These are phyloP conservation scores for Anhinga rufa DNA, from an alignment of 2,113 vertebrate genomes.

Conservation along the genomic window DNA sequence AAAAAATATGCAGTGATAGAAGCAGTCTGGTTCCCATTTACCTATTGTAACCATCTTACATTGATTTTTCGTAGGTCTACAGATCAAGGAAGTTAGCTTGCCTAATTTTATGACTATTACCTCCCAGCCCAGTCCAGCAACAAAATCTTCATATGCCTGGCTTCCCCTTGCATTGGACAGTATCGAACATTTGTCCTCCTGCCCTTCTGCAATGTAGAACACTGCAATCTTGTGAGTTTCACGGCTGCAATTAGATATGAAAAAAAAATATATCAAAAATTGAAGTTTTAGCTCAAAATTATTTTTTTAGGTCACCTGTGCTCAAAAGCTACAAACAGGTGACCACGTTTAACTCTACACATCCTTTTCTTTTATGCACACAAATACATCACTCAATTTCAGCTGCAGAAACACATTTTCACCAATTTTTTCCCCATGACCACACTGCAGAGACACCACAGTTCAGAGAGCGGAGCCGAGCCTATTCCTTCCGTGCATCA, in stretches of 20 bases:
- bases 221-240: slow-evolving; percentile 98
- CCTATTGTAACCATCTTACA: background rate
- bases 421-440: too few relatives aligned
- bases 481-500: background rate
- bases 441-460: background rate
- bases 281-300: background rate
- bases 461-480: background rate
- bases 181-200: slow-evolving; percentile 98
- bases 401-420: background rate
- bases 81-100: background rate
- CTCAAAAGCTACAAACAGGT: background rate
- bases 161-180: slow-evolving; percentile 92
- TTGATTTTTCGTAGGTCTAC: background rate
- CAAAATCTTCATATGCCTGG: slow-evolving; percentile 94
- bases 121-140: slow-evolving; percentile 98
- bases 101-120: slow-evolving; percentile 63
- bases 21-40: background rate
- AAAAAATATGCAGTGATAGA: background rate
- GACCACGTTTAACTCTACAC: fast-evolving
- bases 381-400: background rate
- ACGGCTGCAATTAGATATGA: slow-evolving; percentile 72
- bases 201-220: slow-evolving; percentile 96
- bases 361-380: background rate
- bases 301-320: background rate
- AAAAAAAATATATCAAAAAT: background rate